Conservation (phyloP, 1,140 invertebrate species). For the Achroia grisella region DNA sequence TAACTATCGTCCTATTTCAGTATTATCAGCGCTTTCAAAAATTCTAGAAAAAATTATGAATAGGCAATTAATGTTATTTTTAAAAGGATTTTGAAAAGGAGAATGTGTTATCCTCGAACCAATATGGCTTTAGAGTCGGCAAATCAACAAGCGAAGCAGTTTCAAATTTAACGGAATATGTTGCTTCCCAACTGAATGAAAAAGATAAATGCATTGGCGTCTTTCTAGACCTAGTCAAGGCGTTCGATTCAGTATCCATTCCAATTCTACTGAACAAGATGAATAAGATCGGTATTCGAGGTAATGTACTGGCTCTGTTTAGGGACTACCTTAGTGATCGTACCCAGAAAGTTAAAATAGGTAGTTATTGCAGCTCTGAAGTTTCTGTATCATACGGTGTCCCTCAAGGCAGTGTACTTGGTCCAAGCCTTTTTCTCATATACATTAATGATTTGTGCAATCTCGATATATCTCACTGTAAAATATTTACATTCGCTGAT, state of each 20-base stretch:
- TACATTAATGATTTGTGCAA: slow-evolving; percentile 3
- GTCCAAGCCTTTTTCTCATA: slow-evolving; percentile 2
- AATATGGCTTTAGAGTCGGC: slow-evolving; percentile 19
- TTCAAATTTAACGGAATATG: slow-evolving; percentile 8
- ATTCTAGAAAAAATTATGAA: slow-evolving; percentile 18
- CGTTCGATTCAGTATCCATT: slow-evolving; percentile 5
- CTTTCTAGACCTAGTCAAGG: slow-evolving; percentile 3
- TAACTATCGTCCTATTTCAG: slow-evolving; percentile 1
- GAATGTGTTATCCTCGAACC: slow-evolving; percentile 15
- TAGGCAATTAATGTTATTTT: slow-evolving; percentile 9
- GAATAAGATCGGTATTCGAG: neutral
- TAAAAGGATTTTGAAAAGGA: slow-evolving; percentile 17
- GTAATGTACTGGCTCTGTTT: neutral
- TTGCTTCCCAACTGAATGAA: slow-evolving; percentile 8
- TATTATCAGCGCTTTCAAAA: slow-evolving; percentile 7
- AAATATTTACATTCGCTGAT: neutral
- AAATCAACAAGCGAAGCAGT: slow-evolving; percentile 17
- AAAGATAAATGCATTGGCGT: slow-evolving; percentile 3
- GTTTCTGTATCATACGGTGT: neutral
- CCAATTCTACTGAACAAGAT: neutral
- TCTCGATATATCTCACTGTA: neutral
- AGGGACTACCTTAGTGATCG: neutral
- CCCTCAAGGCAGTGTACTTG: slow-evolving; percentile 2
- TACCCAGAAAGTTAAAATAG: neutral
- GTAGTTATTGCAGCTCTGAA: neutral